Evolutionary conservation across 2,888 invertebrate genomes (phyloP).

Genomic region (Thecophora atra): DNA sequence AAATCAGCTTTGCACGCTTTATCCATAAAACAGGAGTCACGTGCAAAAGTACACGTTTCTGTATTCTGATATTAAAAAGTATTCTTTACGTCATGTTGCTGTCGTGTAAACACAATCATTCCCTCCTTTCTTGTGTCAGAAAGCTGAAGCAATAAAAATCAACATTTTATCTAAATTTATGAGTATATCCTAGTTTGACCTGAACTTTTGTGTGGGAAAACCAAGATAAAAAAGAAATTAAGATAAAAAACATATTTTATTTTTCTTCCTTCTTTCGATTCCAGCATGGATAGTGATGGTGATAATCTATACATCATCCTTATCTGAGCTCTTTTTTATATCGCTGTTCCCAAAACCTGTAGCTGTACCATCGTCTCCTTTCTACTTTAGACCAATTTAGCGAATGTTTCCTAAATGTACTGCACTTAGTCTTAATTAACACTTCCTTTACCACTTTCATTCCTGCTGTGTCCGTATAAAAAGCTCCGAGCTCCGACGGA

Average conservation of each 20-base stretch:
- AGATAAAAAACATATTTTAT: too few species aligned
- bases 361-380: background rate
- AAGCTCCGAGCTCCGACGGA: background rate
- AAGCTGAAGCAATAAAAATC: too few species aligned
- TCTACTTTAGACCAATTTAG: background rate
- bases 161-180: too few species aligned
- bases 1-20: too few species aligned
- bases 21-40: background rate
- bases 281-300: too few species aligned
- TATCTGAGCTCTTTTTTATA: too few species aligned
- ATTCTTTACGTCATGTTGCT: background rate
- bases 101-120: background rate
- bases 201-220: too few species aligned
- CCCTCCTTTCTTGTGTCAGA: background rate
- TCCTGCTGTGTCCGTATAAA: background rate
- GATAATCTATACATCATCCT: too few species aligned
- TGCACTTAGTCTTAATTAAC: background rate
- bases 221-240: too few species aligned
- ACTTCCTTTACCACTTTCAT: background rate
- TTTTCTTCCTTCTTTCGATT: too few species aligned
- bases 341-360: background rate
- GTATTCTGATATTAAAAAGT: background rate
- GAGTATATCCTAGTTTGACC: too few species aligned
- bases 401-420: background rate
- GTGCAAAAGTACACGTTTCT: background rate